Evolutionary conservation across 2,888 invertebrate species (phyloP).

Genomic region (Acronicta aceris): DNA sequence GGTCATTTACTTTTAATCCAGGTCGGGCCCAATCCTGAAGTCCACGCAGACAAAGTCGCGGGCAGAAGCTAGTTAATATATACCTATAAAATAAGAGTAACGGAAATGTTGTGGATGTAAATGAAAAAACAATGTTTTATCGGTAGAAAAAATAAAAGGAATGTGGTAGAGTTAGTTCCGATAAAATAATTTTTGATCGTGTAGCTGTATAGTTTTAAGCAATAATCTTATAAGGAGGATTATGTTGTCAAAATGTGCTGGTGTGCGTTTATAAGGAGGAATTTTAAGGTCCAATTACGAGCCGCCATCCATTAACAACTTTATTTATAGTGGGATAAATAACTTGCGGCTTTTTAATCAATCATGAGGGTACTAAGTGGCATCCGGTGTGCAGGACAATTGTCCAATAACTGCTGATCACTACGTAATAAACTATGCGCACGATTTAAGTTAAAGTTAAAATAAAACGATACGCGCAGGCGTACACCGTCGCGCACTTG

Average conservation of each 20-base stretch:
- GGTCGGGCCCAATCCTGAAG: too few species aligned
- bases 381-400: slow-evolving; percentile 77
- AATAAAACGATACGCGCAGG: slow-evolving; percentile 45
- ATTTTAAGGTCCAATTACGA: slow-evolving; percentile 85
- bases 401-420: slow-evolving; percentile 73
- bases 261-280: slow-evolving; percentile 74
- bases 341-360: slow-evolving; percentile 87
- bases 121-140: too few species aligned
- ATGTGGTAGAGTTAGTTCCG: slow-evolving; percentile 13
- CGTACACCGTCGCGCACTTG: slow-evolving; percentile 46
- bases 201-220: slow-evolving; percentile 26
- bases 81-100: too few species aligned
- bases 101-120: too few species aligned
- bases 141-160: neutral
- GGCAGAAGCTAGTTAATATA: too few species aligned
- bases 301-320: slow-evolving; percentile 82
- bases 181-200: slow-evolving; percentile 13
- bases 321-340: slow-evolving; percentile 84
- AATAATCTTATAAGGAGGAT: slow-evolving; percentile 49
- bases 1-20: too few species aligned
- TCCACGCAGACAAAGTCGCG: too few species aligned
- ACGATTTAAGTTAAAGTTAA: slow-evolving; percentile 41
- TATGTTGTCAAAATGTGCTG: slow-evolving; percentile 52
- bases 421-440: slow-evolving; percentile 59
- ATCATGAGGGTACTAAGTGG: slow-evolving; percentile 76